phyloP scores from a whole-genome alignment of 2,113 vertebrate genomes.

The Bubo scandiacus region DNA sequence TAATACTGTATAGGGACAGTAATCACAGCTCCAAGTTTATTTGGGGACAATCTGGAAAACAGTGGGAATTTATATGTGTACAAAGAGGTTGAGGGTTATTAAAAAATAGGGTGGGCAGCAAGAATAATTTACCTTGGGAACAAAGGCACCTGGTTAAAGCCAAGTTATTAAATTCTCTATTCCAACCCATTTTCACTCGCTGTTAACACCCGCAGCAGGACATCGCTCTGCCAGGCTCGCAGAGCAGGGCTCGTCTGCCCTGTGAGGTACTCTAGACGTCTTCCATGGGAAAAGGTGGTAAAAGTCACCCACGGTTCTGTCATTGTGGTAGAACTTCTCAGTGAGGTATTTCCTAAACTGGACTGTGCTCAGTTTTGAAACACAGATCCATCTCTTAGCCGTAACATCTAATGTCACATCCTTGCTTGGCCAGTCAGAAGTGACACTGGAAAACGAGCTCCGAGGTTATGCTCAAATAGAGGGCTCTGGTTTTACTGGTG shows the following conservation, averaged over 20 bases:
- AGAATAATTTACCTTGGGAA: not conserved
- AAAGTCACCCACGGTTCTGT: not conserved
- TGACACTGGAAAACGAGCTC: not conserved
- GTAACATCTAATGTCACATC: fast-evolving
- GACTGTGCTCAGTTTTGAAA: not conserved
- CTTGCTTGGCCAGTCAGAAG: not conserved
- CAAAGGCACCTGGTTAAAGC: not conserved
- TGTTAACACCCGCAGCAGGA: not conserved
- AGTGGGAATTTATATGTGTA: not conserved
- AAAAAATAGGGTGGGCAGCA: not conserved
- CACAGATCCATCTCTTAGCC: fast-evolving
- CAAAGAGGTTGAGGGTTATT: not conserved
- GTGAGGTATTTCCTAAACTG: not conserved
- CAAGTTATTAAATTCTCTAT: fast-evolving
- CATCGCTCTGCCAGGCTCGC: fast-evolving
- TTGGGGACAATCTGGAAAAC: not conserved
- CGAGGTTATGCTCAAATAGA: not conserved
- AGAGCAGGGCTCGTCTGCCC: not conserved
- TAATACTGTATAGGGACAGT: not conserved
- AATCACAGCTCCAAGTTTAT: not conserved
- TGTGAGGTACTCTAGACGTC: not conserved
- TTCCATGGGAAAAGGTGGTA: not conserved
- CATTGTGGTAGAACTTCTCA: fast-evolving
- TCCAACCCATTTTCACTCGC: not conserved
- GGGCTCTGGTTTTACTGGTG: not conserved